Conservation (phyloP, 2,888 invertebrate species). For the Leptarthrus brevirostris region DNA sequence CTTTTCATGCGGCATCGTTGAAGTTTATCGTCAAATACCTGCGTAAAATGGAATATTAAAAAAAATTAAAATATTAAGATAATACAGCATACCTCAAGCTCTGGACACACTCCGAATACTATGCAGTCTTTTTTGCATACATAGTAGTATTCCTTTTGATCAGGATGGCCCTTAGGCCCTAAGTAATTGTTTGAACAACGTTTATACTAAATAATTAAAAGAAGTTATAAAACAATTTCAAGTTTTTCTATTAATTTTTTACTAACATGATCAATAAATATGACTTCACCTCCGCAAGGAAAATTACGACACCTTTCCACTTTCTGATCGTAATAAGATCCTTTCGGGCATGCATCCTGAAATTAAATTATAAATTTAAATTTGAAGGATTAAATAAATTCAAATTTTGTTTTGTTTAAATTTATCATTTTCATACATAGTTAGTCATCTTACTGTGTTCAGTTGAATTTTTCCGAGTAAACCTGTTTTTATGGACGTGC, state of each 20-base stretch:
- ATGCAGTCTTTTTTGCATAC: slow-evolving; percentile 65
- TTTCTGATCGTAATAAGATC: slow-evolving; percentile 62
- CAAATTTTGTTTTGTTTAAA: too few species aligned
- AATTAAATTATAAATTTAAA: too few species aligned
- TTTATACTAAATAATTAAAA: slow-evolving; percentile 59
- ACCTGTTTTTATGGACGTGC: too few species aligned
- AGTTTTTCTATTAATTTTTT: too few species aligned
- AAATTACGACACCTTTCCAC: slow-evolving; percentile 61
- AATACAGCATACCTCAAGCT: slow-evolving; percentile 60
- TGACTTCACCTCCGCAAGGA: slow-evolving; percentile 66
- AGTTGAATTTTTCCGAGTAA: too few species aligned
- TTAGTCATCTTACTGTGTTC: too few species aligned
- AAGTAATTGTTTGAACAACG: slow-evolving; percentile 63
- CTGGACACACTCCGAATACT: slow-evolving; percentile 65
- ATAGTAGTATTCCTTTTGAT: slow-evolving; percentile 66
- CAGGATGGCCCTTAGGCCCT: slow-evolving; percentile 64
- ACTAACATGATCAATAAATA: slow-evolving; percentile 64
- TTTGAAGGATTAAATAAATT: too few species aligned
- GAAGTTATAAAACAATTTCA: too few species aligned
- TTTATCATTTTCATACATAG: too few species aligned
- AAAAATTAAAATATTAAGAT: background rate
- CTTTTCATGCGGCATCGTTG: background rate
- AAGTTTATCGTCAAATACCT: slow-evolving; percentile 7
- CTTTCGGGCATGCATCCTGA: slow-evolving; percentile 56
- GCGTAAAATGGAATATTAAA: too few species aligned